Evolutionary conservation across 2,888 invertebrate genomes (phyloP).

Genomic region (Metacarcinus magister): DNA sequence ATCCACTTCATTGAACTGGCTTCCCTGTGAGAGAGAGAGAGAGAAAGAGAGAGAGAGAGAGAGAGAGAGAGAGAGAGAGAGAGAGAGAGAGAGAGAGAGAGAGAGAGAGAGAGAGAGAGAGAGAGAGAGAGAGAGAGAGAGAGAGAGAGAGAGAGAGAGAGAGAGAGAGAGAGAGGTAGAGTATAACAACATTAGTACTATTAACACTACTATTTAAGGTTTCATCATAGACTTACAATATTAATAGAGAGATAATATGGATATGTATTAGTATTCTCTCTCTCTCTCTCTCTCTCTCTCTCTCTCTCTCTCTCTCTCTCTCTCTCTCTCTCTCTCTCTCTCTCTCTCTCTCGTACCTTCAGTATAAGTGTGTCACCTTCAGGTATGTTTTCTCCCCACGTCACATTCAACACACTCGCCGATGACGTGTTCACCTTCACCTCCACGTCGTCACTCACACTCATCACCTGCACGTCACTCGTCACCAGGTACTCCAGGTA

Average conservation of each 20-base stretch:
- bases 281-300: not conserved
- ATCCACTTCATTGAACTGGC: not conserved
- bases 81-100: not conserved
- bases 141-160: too few species aligned
- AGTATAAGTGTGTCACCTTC: not conserved
- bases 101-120: not conserved
- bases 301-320: not conserved
- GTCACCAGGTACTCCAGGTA: not conserved
- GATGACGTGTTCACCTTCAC: not conserved
- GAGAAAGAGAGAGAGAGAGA: not conserved
- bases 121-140: not conserved
- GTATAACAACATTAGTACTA: not conserved
- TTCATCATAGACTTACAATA: too few species aligned
- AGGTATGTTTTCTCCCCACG: not conserved
- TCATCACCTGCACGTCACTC: not conserved
- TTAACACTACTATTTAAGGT: too few species aligned
- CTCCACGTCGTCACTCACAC: not conserved
- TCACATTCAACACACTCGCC: not conserved
- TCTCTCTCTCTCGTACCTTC: not conserved
- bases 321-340: not conserved
- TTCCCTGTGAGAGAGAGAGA: not conserved
- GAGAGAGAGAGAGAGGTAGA: too few species aligned
- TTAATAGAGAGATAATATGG: too few species aligned
- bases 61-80: slow-evolving; percentile 50
- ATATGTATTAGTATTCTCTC: too few species aligned